phyloP scores from a whole-genome alignment of 1,140 invertebrate species.

The Linepithema humile region DNA sequence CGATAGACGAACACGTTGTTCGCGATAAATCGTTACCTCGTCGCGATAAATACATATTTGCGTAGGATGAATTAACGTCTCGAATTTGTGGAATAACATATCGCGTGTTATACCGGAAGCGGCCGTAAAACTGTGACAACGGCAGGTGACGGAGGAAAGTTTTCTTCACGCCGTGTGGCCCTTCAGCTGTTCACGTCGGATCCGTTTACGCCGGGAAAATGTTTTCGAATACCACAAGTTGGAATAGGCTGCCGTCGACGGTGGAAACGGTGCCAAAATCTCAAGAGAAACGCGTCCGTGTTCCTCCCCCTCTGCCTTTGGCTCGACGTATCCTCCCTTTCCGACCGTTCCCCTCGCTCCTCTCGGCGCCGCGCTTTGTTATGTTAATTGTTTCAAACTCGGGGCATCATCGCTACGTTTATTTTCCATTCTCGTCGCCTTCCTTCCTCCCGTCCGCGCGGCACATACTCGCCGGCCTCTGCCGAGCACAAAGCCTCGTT shows the following conservation, averaged over 20 bases:
- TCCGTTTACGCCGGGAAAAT: constrained; percentile 73
- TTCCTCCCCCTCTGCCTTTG: constrained; percentile 56
- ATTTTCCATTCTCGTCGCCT: constrained; percentile 80
- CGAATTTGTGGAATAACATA: constrained; percentile 25
- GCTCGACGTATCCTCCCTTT: constrained; percentile 64
- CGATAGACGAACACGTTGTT: background rate
- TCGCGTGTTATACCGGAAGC: constrained; percentile 34
- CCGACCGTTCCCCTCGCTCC: constrained; percentile 46
- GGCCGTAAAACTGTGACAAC: constrained; percentile 57
- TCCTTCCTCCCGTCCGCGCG: constrained; percentile 58
- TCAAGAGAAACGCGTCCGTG: constrained; percentile 77
- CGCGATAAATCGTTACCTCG: background rate
- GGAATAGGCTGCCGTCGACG: constrained; percentile 73
- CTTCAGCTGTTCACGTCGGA: constrained; percentile 67
- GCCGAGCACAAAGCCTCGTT: constrained; percentile 52
- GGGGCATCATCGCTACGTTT: constrained; percentile 80
- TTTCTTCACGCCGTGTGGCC: constrained; percentile 59
- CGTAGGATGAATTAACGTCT: background rate
- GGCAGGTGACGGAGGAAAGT: constrained; percentile 61
- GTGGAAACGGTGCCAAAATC: constrained; percentile 80
- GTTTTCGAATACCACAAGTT: constrained; percentile 76
- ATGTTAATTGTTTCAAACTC: constrained; percentile 83
- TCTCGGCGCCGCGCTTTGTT: constrained; percentile 76
- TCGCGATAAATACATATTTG: background rate
- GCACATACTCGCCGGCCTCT: constrained; percentile 41